Conservation (phyloP, 1,140 invertebrate species). For the Cydia strobilella region DNA sequence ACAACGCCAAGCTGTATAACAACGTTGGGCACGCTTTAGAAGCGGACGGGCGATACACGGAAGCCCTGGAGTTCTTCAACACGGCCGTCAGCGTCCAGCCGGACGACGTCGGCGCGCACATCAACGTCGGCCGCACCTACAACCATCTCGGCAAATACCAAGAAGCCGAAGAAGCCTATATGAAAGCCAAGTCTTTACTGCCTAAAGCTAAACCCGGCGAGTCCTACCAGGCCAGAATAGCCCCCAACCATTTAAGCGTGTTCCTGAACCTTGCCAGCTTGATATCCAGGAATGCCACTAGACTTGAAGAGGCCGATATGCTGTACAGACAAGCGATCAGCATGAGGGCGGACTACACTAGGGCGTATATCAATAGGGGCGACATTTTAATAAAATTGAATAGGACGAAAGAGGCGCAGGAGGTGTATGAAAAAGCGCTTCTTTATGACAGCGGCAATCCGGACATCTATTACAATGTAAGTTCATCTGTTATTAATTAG, state of each 20-base stretch:
- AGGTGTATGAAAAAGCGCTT: constrained; percentile 96
- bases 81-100: constrained; percentile 96
- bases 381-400: constrained; percentile 98
- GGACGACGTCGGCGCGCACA: constrained; percentile 97
- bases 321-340: constrained; percentile 96
- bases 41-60: constrained; percentile 89
- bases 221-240: constrained; percentile 96
- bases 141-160: constrained; percentile 95
- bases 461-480: constrained; percentile 98
- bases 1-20: constrained; percentile 98
- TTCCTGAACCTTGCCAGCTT: constrained; percentile 97
- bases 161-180: constrained; percentile 94
- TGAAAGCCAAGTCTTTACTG: constrained; percentile 92
- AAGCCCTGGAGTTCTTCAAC: constrained; percentile 95
- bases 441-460: constrained; percentile 97
- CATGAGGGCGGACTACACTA: constrained; percentile 98
- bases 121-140: constrained; percentile 97
- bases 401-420: constrained; percentile 95
- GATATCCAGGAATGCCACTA: constrained; percentile 94
- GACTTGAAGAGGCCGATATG: constrained; percentile 96
- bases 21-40: constrained; percentile 98
- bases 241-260: constrained; percentile 97
- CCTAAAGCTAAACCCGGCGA: constrained; percentile 95
- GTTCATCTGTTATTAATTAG: constrained; percentile 39
- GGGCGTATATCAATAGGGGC: constrained; percentile 98